phyloP scores from a whole-genome alignment of 2,888 invertebrate species.

The Stomorhina lunata region DNA sequence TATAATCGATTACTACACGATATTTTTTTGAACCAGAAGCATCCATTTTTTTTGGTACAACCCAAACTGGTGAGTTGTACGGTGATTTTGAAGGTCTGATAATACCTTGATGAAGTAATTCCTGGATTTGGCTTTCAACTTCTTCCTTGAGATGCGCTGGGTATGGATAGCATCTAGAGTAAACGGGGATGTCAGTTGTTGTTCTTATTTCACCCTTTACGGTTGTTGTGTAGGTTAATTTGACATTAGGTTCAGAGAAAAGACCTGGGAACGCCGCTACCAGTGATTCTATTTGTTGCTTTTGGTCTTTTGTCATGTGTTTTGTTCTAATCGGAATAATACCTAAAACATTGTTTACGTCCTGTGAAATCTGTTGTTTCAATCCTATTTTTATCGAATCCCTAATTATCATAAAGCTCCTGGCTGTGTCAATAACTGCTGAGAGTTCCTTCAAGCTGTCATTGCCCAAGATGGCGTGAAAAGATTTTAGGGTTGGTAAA shows the following conservation, averaged over 20 bases:
- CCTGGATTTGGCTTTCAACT: constrained; percentile 23
- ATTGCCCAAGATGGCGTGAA: neutral
- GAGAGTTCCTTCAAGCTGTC: too few species aligned
- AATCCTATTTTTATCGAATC: constrained; percentile 1
- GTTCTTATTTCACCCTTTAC: constrained; percentile 13
- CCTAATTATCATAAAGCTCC: constrained; percentile 4
- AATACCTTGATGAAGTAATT: constrained; percentile 36
- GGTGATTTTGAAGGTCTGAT: too few species aligned
- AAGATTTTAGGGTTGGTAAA: neutral
- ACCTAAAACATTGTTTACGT: neutral
- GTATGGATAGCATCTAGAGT: too few species aligned
- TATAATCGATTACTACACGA: neutral
- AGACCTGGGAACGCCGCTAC: neutral
- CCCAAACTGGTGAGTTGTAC: too few species aligned
- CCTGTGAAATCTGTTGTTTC: constrained; percentile 3
- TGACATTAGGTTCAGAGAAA: constrained; percentile 6
- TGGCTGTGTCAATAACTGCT: neutral
- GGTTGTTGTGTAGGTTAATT: constrained; percentile 12
- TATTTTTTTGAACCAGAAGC: neutral
- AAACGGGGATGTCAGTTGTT: neutral
- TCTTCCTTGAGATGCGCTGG: too few species aligned
- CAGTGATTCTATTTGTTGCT: neutral
- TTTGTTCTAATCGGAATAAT: neutral
- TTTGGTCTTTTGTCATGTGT: constrained; percentile 11
- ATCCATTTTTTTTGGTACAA: neutral